These are phyloP conservation scores for Hesperia comma DNA, from an alignment of 2,888 invertebrate genomes.

Conservation along the genomic window DNA sequence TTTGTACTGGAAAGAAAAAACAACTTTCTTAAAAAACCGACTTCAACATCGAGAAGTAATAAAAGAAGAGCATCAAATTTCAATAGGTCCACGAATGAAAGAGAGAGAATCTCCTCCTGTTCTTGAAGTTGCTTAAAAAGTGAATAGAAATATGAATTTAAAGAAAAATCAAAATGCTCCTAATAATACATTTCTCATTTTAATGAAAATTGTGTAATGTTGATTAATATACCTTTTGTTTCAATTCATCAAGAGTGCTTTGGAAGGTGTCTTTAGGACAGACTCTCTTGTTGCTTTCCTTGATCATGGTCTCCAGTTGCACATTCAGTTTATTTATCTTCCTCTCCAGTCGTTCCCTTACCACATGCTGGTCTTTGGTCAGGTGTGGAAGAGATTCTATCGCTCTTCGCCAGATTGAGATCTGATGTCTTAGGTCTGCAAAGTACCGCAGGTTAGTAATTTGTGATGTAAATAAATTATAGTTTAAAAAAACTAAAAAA, in stretches of 20 bases:
- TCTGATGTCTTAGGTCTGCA: constrained; percentile 91
- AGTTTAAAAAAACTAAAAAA: too few relatives aligned
- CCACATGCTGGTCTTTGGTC: constrained; percentile 92
- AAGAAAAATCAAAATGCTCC: too few relatives aligned
- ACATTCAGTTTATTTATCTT: constrained; percentile 87
- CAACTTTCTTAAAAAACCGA: too few relatives aligned
- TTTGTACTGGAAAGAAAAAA: constrained; percentile 87
- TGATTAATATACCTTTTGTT: constrained; percentile 81
- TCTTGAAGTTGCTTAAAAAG: too few relatives aligned
- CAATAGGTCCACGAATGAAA: too few relatives aligned
- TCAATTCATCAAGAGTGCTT: constrained; percentile 88
- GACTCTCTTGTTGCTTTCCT: constrained; percentile 68
- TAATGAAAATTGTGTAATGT: neutral
- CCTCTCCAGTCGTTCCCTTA: constrained; percentile 88
- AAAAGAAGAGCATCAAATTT: too few relatives aligned
- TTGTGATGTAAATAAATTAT: too few relatives aligned
- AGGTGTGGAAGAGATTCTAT: constrained; percentile 91
- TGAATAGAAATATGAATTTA: too few relatives aligned
- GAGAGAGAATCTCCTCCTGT: too few relatives aligned
- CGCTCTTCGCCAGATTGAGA: constrained; percentile 92
- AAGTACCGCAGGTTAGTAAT: constrained; percentile 10
- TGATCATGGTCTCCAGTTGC: constrained; percentile 47
- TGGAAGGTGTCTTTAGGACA: constrained; percentile 83
- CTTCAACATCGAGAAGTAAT: too few relatives aligned
- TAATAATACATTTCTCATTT: too few relatives aligned